Conservation (phyloP, 2,113 vertebrate genomes). For the Ploceus nigricollis region DNA sequence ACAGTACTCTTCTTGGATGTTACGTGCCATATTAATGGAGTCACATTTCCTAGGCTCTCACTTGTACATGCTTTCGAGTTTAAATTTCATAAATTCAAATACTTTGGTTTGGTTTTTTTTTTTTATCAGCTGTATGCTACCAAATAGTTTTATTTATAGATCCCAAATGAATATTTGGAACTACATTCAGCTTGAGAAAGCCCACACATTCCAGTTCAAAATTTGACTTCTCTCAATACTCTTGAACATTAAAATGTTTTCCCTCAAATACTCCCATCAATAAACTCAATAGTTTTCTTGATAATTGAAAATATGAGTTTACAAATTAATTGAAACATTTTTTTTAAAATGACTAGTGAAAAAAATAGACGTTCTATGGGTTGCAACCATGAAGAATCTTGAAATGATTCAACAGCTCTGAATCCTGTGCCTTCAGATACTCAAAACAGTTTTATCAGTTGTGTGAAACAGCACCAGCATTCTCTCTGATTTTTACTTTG, state of each 20-base stretch:
- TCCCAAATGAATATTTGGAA: not conserved
- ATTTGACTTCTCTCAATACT: not conserved
- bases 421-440: not conserved
- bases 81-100: not conserved
- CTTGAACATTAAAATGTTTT: not conserved
- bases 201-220: not conserved
- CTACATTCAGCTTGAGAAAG: not conserved
- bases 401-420: not conserved
- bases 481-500: not conserved
- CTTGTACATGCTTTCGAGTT: not conserved
- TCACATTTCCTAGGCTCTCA: not conserved
- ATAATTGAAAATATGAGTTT: not conserved
- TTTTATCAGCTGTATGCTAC: not conserved
- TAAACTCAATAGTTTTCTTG: not conserved
- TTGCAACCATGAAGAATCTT: not conserved
- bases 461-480: not conserved
- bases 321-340: not conserved
- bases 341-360: not conserved
- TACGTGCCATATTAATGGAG: not conserved
- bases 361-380: not conserved
- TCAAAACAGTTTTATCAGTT: not conserved
- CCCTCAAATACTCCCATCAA: not conserved
- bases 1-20: slow-evolving; percentile 70
- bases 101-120: not conserved
- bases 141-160: not conserved